These are phyloP conservation scores for Spea hammondii DNA, from an alignment of 2,797 vertebrate species.

Conservation along the genomic window DNA sequence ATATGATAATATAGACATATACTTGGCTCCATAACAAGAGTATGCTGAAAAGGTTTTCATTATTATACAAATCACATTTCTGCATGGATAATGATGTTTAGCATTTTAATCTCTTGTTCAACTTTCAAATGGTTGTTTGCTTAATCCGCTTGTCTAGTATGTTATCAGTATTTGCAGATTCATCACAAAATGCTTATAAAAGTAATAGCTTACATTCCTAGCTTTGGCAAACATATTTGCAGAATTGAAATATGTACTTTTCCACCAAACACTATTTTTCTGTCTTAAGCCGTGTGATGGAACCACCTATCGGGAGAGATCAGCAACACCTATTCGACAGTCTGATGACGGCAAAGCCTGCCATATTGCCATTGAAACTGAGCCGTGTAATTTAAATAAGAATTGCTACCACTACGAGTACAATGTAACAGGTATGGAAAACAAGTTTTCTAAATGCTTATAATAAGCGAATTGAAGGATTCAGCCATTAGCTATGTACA, in stretches of 20 bases:
- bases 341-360: constrained; percentile 81
- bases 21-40: background rate
- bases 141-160: constrained; percentile 35
- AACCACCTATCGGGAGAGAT: constrained; percentile 74
- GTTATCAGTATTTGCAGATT: constrained; percentile 16
- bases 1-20: constrained; percentile 24
- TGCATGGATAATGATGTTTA: constrained; percentile 36
- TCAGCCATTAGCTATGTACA: no score
- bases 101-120: constrained; percentile 27
- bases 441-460: no score
- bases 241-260: background rate
- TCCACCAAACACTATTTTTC: constrained; percentile 22
- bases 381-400: constrained; percentile 85
- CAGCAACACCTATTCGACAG: constrained; percentile 77
- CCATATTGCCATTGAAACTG: constrained; percentile 75
- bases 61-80: constrained; percentile 34
- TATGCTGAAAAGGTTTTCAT: constrained; percentile 22
- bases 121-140: constrained; percentile 17
- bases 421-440: constrained; percentile 87
- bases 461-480: background rate
- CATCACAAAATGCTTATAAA: background rate
- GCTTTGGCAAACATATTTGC: background rate
- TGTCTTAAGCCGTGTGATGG: constrained; percentile 82
- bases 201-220: background rate
- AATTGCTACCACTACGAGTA: constrained; percentile 97